Evolutionary conservation across 2,888 invertebrate genomes (phyloP).

Genomic region (Camponotus fellah): DNA sequence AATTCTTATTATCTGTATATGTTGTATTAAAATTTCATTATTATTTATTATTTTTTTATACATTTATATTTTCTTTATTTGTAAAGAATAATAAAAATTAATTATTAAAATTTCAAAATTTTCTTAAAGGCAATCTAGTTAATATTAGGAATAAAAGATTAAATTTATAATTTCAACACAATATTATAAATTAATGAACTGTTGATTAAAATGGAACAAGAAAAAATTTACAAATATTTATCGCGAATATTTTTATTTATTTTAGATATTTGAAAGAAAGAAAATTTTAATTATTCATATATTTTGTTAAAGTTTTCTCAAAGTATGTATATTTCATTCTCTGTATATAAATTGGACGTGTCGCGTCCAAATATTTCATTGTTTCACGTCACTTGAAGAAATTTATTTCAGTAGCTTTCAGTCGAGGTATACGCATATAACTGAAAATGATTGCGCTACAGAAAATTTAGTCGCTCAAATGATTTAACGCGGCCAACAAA

Average conservation of each 20-base stretch:
- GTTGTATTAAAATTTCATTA: too few relatives aligned
- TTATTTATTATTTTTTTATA: not conserved
- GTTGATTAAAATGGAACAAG: not conserved
- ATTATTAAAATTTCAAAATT: too few relatives aligned
- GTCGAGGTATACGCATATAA: not conserved
- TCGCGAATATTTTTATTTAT: not conserved
- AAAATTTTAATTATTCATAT: not conserved
- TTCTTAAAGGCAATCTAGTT: too few relatives aligned
- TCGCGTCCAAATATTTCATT: not conserved
- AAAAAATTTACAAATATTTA: not conserved
- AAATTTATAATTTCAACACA: not conserved
- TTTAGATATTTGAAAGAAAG: not conserved
- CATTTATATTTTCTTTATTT: not conserved
- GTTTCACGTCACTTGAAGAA: not conserved
- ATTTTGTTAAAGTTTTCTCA: not conserved
- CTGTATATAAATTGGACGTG: not conserved
- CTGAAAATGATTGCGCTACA: not conserved
- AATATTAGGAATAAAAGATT: too few relatives aligned
- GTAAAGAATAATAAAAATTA: too few relatives aligned
- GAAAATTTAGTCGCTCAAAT: not conserved
- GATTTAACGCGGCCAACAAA: constrained; percentile 1
- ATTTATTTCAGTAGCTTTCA: not conserved
- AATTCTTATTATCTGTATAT: too few relatives aligned
- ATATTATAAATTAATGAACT: not conserved
- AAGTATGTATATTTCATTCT: not conserved